Evolutionary conservation across 2,797 vertebrate species (phyloP), one percentile per base, ranked within the genome.

Genomic region (Acrossocheilus wenchowensis): DNA sequence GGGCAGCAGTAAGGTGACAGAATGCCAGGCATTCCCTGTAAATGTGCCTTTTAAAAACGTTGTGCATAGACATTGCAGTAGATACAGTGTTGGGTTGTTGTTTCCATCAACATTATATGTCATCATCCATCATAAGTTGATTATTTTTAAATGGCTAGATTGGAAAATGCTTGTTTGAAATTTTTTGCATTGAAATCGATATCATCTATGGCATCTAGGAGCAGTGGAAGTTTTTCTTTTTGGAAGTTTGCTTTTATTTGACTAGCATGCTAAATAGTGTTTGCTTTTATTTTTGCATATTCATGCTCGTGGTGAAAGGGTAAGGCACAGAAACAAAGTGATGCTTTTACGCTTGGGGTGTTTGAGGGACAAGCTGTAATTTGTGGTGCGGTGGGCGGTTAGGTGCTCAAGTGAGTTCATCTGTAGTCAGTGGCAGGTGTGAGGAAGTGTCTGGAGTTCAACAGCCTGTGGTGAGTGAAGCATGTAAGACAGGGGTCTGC

Each of bases 21-120:
- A 85, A 88, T 81, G n/a, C n/a, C n/a, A n/a, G n/a, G 30, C 78
- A 87, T 87, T 81, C 34, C 19, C 23, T 87, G 43, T 43, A 43
- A 43, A 43, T 10, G 45, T 17, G 83, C 19, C 21, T 17, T 62
- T 10, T 17, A 17, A 30, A 57, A 82, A 72, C 2, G 6, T 11
- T 15, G 10, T 41, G 23, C 45, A 15, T 87, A 45, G 45, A 50
- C 78, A 71, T 41, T 11, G 12, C 17, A 43, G 2, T 43, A 52
- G 54, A 74, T 41, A 48, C 17, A 60, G 1, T 73, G 52, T n/a
- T 71, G 21, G 48, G 52, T 57, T 39, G 48, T 72, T 15, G 23
- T 81, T 81, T 41, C 6, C 39, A 26, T 39, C 34, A 54, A 50
- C 6, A 6, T 78, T 36, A 4, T 19, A 57, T 77, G 48, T 21